Evolutionary conservation across 2,797 vertebrate species (phyloP).

Genomic region (Squalus acanthias): DNA sequence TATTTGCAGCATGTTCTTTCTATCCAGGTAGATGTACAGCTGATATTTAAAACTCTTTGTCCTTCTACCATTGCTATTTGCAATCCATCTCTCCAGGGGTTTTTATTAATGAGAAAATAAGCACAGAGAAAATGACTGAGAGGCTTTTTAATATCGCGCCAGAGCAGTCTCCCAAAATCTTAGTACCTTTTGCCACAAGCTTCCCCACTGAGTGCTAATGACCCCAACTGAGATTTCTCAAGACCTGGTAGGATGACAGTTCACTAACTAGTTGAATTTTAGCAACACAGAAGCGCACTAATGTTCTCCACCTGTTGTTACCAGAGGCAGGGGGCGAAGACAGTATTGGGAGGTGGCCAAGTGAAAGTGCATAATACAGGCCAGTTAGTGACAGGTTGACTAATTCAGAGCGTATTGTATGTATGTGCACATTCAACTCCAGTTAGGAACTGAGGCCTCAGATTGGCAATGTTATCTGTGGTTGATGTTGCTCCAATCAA

Average conservation of each 20-base stretch:
- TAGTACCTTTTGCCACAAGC: background rate
- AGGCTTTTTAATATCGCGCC: background rate
- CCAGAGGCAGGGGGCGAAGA: background rate
- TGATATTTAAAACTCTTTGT: background rate
- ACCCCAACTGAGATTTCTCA: background rate
- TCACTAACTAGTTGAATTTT: background rate
- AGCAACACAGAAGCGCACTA: background rate
- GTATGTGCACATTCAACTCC: background rate
- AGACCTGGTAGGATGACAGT: background rate
- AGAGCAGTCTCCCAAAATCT: background rate
- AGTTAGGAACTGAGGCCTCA: background rate
- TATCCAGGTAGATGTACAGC: background rate
- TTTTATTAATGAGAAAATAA: background rate
- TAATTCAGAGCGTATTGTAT: background rate
- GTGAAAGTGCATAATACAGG: background rate
- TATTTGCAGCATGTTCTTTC: background rate
- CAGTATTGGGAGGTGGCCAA: background rate
- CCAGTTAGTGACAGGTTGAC: background rate
- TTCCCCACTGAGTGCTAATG: background rate
- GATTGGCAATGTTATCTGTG: background rate
- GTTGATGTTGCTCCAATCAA: background rate
- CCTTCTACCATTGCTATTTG: background rate
- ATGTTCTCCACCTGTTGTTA: background rate
- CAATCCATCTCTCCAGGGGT: background rate
- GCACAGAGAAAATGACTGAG: background rate